These are phyloP conservation scores for Trogon surrucura DNA, from an alignment of 2,113 vertebrate species.

Conservation along the genomic window DNA sequence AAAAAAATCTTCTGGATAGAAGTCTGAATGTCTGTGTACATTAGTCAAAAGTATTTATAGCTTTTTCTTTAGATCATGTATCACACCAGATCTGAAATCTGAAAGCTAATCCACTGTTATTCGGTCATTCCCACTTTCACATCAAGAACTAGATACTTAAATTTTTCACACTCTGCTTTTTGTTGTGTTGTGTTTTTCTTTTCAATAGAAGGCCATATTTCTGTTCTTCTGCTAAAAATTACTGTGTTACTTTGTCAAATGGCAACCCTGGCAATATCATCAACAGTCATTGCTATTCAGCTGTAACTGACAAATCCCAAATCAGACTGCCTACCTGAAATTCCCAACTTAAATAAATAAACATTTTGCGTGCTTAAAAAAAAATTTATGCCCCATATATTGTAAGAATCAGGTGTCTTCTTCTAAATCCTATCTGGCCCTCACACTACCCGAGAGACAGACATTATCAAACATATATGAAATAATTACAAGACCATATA, in stretches of 20 bases:
- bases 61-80: conserved; percentile 32
- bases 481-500: not conserved
- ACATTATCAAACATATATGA: not conserved
- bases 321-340: not conserved
- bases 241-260: not conserved
- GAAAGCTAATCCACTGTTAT: not conserved
- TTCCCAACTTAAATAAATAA: not conserved
- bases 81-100: not conserved
- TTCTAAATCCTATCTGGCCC: not conserved
- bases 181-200: not conserved
- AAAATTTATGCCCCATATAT: not conserved
- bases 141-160: not conserved
- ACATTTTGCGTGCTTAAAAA: not conserved
- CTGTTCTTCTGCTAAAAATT: not conserved
- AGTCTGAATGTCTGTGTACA: not conserved
- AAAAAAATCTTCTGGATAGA: not conserved
- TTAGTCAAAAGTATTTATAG: not conserved
- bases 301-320: not conserved
- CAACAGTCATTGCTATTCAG: not conserved
- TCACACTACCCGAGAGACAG: not conserved
- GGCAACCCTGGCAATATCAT: not conserved
- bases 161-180: not conserved
- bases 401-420: not conserved
- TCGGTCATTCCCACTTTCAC: not conserved
- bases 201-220: not conserved